Evolutionary conservation across 2,888 invertebrate species (phyloP).

Genomic region (Coenonympha glycerion): DNA sequence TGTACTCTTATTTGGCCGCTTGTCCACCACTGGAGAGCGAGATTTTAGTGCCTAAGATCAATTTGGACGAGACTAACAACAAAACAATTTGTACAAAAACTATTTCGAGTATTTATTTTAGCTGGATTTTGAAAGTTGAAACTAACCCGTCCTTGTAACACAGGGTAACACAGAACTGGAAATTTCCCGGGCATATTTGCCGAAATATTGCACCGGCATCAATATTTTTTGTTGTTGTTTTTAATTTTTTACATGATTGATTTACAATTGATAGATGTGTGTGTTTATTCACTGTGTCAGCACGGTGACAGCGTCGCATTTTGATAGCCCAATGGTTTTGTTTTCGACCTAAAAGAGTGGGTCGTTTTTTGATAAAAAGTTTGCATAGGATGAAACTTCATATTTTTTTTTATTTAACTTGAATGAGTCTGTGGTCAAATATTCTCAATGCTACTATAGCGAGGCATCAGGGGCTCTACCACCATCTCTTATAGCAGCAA

Average conservation of each 20-base stretch:
- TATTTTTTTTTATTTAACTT: neutral
- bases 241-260: constrained; percentile 5
- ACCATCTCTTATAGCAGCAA: too few species aligned
- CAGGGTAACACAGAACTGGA: constrained; percentile 15
- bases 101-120: too few species aligned
- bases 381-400: neutral
- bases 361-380: neutral
- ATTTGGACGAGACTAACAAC: too few species aligned
- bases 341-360: neutral
- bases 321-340: neutral
- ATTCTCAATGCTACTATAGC: too few species aligned
- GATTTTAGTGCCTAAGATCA: too few species aligned
- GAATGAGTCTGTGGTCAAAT: too few species aligned
- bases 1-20: too few species aligned
- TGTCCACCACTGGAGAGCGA: too few species aligned
- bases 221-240: constrained; percentile 7
- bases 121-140: too few species aligned
- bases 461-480: too few species aligned
- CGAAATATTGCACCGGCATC: constrained; percentile 1
- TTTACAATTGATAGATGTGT: constrained; percentile 3
- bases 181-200: constrained; percentile 21
- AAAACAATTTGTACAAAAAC: too few species aligned
- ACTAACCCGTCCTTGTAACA: constrained; percentile 16
- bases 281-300: too few species aligned
- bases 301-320: constrained; percentile 11